phyloP scores from a whole-genome alignment of 2,888 invertebrate species.

The Argynnis bischoffii region DNA sequence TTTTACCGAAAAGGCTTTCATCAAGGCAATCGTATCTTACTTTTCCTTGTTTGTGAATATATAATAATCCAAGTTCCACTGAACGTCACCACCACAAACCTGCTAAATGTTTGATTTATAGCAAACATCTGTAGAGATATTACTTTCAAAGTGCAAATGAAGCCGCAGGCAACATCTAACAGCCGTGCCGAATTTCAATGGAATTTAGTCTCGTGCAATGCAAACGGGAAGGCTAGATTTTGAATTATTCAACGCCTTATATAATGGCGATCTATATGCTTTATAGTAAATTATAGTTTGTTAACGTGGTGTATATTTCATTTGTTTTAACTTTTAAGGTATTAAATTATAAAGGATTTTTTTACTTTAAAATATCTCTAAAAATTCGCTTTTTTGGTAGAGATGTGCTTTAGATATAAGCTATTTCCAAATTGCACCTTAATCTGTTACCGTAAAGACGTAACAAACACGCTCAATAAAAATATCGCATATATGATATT shows the following conservation, averaged over 20 bases:
- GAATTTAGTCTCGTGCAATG: conserved; percentile 14
- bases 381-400: too few species aligned
- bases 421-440: too few species aligned
- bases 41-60: background rate
- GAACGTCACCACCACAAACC: background rate
- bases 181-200: conserved; percentile 18
- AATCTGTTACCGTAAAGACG: too few species aligned
- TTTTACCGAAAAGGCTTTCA: too few species aligned
- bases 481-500: too few species aligned
- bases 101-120: conserved; percentile 14
- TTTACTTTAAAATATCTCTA: too few species aligned
- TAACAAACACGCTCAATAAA: too few species aligned
- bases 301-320: too few species aligned
- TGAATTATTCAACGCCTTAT: conserved; percentile 15
- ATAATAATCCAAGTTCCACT: background rate
- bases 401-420: too few species aligned
- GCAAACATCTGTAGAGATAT: conserved; percentile 5
- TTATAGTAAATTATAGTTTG: background rate
- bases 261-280: background rate
- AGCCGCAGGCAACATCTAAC: conserved; percentile 13
- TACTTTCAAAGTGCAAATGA: conserved; percentile 21
- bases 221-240: conserved; percentile 16
- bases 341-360: too few species aligned
- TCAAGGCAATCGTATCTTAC: too few species aligned
- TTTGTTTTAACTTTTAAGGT: too few species aligned